Percentiles rank a stretch among this genome's conserved stretches.
Evolutionary conservation across 2,797 vertebrate genomes (phyloP).

Genomic region (Pipistrellus kuhlii): DNA sequence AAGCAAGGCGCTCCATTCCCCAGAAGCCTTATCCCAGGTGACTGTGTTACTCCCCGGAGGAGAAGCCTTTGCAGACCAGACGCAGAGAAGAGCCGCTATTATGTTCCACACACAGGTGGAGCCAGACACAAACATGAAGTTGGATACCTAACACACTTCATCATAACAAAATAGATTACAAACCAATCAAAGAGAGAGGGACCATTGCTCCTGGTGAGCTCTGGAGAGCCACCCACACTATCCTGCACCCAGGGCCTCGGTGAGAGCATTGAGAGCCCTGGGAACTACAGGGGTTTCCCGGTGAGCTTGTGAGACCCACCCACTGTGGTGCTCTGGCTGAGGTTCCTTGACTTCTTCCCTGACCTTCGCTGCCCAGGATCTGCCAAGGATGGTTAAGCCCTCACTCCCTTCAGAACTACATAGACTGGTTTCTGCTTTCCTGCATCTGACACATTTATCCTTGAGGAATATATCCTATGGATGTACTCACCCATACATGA

Average conservation of each 20-base stretch:
- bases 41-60: neutral
- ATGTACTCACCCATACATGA: neutral
- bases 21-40: neutral
- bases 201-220: neutral
- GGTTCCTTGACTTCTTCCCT: neutral
- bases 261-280: neutral
- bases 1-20: neutral
- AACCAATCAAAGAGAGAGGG: neutral
- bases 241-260: accelerated
- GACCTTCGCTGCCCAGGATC: no score
- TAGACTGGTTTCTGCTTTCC: neutral
- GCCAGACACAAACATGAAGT: neutral
- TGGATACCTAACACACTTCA: neutral
- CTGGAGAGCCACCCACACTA: neutral
- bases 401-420: neutral
- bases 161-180: neutral
- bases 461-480: neutral
- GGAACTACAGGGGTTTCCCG: neutral
- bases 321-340: neutral
- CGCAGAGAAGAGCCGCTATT: neutral
- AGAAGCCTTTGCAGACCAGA: neutral
- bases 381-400: neutral
- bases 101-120: no score
- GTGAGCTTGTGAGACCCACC: neutral
- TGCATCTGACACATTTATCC: neutral